Evolutionary conservation across 2,888 invertebrate genomes (phyloP), one percentile per base, ranked within the genome.

Genomic region (Lumbricus terrestris): DNA sequence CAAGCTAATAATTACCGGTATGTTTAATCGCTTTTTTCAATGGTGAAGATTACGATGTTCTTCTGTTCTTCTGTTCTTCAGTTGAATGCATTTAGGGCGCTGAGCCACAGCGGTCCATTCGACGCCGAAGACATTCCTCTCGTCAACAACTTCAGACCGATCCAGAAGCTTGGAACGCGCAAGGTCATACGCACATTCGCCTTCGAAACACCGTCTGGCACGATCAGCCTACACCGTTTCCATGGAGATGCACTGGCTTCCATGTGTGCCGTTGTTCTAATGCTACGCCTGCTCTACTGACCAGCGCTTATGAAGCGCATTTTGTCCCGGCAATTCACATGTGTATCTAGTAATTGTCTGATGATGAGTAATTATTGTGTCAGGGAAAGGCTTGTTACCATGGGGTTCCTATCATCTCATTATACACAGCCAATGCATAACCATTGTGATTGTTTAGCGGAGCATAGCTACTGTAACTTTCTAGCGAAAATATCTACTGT

Each of bases 81-180:
- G 89, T 34, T 89, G 47, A 89, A 89, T 54, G 89, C 89, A n/a
- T 37, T 89, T 15, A 33, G 89, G 23, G 89, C 47, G 18, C 34
- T 89, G 47, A 89, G 89, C 33, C 33, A 54, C 47, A n/a, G 35
- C 0, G 23, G 20, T 37, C 11, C 16, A 42, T 1, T 5, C n/a
- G 89, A 89, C 6, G 5, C 29, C n/a, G 29, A 34, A 18, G 88
- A 88, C 40, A 34, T 34, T 42, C 54, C 89, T 3, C 33, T 89
- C 18, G 54, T 47, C 29, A 69, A 89, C 37, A 89, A 89, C 89
- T 89, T 13, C 54, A 69, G 89, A 4, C 89, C 89, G n/a, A 82
- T 89, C 20, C 37, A 47, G 82, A 34, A 33, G 34, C 18, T 89
- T 11, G 54, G 54, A 42, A 33, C 42, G 29, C 47, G 89, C 16